Percentiles rank a stretch among this genome's conserved stretches.
Evolutionary conservation across 1,140 invertebrate species (phyloP).

Genomic region (Steinernema feltiae): DNA sequence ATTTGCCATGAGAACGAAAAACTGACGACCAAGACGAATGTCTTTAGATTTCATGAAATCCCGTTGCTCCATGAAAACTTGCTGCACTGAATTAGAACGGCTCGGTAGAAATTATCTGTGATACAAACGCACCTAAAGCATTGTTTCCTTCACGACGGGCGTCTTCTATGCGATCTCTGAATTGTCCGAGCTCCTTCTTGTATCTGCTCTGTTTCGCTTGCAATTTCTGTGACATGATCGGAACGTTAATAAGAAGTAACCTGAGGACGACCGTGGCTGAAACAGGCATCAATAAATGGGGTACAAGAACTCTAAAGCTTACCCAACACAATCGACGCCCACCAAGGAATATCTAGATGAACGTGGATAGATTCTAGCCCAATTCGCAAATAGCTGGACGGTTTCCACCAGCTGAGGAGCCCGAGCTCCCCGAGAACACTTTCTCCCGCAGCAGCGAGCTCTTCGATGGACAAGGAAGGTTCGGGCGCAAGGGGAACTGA

Average conservation of each 20-base stretch:
- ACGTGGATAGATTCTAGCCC: constrained; percentile 35
- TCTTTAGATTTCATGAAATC: constrained; percentile 49
- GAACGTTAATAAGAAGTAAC: constrained; percentile 44
- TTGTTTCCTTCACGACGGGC: constrained; percentile 48
- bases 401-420: constrained; percentile 32
- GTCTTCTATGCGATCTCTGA: constrained; percentile 41
- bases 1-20: constrained; percentile 45
- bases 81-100: constrained; percentile 37
- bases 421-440: constrained; percentile 32
- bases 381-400: constrained; percentile 33
- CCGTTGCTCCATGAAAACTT: constrained; percentile 51
- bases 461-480: constrained; percentile 22
- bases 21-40: constrained; percentile 41
- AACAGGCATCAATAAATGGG: constrained; percentile 19
- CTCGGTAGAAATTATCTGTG: not conserved
- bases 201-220: constrained; percentile 45
- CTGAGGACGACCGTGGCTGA: constrained; percentile 46
- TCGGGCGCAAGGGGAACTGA: constrained; percentile 16
- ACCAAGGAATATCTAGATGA: constrained; percentile 32
- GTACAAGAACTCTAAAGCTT: not conserved
- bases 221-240: constrained; percentile 46
- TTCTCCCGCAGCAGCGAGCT: constrained; percentile 26
- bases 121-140: constrained; percentile 33
- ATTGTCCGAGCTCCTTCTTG: constrained; percentile 44
- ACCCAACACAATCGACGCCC: constrained; percentile 29